Conservation (phyloP, 2,888 invertebrate genomes). For the Eilema sororculum region DNA sequence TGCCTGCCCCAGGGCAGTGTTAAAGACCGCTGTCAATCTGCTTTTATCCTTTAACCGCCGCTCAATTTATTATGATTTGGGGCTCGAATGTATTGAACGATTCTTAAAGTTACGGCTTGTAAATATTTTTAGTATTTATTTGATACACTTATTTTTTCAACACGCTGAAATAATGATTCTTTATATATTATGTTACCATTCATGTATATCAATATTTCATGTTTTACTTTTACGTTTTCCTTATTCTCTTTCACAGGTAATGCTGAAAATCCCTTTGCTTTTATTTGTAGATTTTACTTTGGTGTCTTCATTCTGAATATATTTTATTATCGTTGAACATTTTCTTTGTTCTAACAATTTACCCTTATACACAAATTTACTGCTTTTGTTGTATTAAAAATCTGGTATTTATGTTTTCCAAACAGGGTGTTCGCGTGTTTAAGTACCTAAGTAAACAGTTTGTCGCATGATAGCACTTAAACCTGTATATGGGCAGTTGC, state of each 20-base stretch:
- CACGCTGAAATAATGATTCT: constrained; percentile 42
- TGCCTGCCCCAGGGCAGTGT: constrained; percentile 65
- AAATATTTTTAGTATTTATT: constrained; percentile 60
- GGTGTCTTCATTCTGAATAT: constrained; percentile 23
- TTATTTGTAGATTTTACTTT: constrained; percentile 32
- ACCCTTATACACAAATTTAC: neutral
- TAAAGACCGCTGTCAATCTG: constrained; percentile 78
- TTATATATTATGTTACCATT: constrained; percentile 40
- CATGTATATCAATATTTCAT: constrained; percentile 36
- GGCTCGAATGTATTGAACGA: constrained; percentile 51
- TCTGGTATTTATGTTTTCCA: neutral
- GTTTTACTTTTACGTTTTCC: constrained; percentile 29
- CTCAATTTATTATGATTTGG: constrained; percentile 78
- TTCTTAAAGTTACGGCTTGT: constrained; percentile 52
- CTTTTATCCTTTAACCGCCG: constrained; percentile 73
- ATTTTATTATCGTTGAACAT: constrained; percentile 18
- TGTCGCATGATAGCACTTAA: neutral
- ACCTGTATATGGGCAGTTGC: neutral
- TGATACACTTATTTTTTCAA: constrained; percentile 48
- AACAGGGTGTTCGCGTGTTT: neutral
- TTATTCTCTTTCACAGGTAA: constrained; percentile 32
- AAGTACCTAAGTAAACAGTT: neutral
- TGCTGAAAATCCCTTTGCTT: constrained; percentile 42
- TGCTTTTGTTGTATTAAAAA: neutral
- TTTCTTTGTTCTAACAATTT: constrained; percentile 1